Evolutionary conservation across 2,113 vertebrate genomes (phyloP), one percentile per base, ranked within the genome.

Genomic region (Trematocara stigmaticum): DNA sequence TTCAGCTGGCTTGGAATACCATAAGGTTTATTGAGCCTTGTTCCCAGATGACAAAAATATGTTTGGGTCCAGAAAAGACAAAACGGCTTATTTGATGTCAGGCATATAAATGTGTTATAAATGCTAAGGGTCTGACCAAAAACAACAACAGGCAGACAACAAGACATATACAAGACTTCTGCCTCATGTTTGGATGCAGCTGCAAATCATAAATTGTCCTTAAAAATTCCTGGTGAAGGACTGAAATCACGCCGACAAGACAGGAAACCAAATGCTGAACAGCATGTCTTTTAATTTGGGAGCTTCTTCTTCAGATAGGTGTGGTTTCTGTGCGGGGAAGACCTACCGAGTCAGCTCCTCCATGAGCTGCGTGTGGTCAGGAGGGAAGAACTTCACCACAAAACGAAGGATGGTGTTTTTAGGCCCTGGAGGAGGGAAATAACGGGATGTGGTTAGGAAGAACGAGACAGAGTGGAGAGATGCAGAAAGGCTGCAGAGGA

Each of bases 361-460:
- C 95, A 98, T 96, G 81, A 99, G 96, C 87, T 99, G 98, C 13
- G 97, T 97, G 1, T 99, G 98, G 95, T 99, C 99, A 38, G 98
- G 98, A 53, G 98, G 98, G 91, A 99, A 99, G 95, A 99, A 99
- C 94, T 99, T 99, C 94, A 99, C 99, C 94, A 99, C 98, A 59
- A 99, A 99, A 71, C 97, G 98, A 40, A 99, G 96, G 85, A 98
- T 96, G 84, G 97, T 96, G 10, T 98, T 97, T 93, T 98, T 99
- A 11, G 98, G 98, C 90, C 98, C 98, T 99, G 90, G 5, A 35
- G 83, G 80, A 83, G 40, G 52, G 45, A 81, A 51, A 71, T 8
- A n/a, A 79, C 10, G 51, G 40, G 51, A 52, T 45, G 12, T 7
- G 56, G 35, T 86, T 38, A 78, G 12, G 18, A 23, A 64, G 53